Evolutionary conservation across 2,113 vertebrate species (phyloP).

Genomic region (Phyllostomus discolor): DNA sequence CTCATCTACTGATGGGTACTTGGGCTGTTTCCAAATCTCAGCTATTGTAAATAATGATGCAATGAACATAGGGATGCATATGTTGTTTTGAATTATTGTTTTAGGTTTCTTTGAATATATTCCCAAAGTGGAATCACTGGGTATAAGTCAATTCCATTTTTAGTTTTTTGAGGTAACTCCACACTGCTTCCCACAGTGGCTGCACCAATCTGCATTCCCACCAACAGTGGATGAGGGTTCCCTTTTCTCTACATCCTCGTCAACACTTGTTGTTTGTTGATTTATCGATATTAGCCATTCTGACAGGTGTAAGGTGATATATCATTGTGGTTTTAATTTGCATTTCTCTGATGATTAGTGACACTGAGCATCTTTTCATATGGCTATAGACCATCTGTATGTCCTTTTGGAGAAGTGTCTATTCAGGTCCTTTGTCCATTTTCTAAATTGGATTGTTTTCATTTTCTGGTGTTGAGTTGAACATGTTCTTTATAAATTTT

Average conservation of each 20-base stretch:
- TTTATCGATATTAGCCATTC: neutral
- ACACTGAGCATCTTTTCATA: neutral
- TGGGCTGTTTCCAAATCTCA: neutral
- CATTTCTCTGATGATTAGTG: neutral
- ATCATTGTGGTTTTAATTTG: neutral
- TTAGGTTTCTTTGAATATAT: neutral
- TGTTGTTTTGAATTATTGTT: neutral
- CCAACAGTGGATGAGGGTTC: neutral
- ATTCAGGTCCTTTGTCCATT: neutral
- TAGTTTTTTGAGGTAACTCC: neutral
- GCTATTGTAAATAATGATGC: neutral
- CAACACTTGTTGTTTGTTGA: neutral
- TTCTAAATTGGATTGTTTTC: neutral
- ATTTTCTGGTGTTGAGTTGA: neutral
- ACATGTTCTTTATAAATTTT: neutral
- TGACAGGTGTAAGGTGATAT: neutral
- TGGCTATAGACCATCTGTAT: neutral
- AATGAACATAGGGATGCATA: neutral
- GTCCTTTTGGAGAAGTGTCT: neutral
- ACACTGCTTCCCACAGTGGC: neutral
- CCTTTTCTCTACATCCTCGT: neutral
- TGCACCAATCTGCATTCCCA: neutral
- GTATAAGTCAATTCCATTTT: neutral
- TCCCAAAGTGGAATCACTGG: neutral
- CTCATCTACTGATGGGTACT: neutral